Evolutionary conservation across 1,140 invertebrate species (phyloP), one percentile per base, ranked within the genome.

Genomic region (Saccostrea glomerata): DNA sequence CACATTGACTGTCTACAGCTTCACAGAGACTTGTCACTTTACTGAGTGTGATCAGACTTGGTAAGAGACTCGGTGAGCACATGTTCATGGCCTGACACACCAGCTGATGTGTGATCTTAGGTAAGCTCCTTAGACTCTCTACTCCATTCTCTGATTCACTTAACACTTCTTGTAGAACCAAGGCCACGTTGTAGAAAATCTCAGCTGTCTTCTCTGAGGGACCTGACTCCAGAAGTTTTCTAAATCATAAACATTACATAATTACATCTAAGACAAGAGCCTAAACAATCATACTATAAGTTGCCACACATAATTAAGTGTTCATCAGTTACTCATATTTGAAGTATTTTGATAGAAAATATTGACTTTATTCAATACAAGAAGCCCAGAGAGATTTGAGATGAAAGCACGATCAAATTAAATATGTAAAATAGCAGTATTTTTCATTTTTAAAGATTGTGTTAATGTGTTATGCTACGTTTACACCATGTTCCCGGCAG

Each of bases 1-100:
- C 92, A 92, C 93, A 93, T 83, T 93, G 92, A 40, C 87, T 85
- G 85, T 90, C 89, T 5, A 92, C 87, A 63, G 84, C 66, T 70
- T 87, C 63, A 60, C 87, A 87, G 54, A 92, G 88, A 23, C 87
- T 87, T 7, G 90, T 86, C 4, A 85, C 82, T 88, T 91, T 91
- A 82, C 88, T 87, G 15, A 93, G 87, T 86, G 93, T 91, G 84
- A 93, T 77, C 84, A 90, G 93, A n/a, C 90, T 77, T 23, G 66
- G 82, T 20, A 55, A 84, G 56, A 83, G 55, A 92, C 92, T 89
- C 90, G 91, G 85, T 63, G 86, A 77, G 86, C 93, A 93, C 17
- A 91, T 77, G 20, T 89, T 90, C 4, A 92, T n/a, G 60, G 93
- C 92, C 30, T 90, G 87, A 77, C 58, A 87, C 70, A 92, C 92